Percentiles rank a stretch among this genome's conserved stretches.
phyloP scores from a whole-genome alignment of 2,797 vertebrate species.

The Aldrovandia affinis region DNA sequence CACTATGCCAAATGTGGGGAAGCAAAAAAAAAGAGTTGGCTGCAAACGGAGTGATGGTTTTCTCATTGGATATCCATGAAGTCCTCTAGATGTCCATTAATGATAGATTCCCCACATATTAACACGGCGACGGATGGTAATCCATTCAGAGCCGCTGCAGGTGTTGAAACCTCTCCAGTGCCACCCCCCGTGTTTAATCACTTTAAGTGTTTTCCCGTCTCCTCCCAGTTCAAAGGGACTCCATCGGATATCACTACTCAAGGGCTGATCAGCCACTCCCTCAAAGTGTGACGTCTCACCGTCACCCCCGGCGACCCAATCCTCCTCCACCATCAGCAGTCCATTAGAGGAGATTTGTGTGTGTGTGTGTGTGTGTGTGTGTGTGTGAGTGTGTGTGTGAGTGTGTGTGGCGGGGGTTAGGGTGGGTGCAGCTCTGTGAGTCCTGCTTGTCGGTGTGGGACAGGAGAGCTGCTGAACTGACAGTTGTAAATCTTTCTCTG shows the following conservation, averaged over 20 bases:
- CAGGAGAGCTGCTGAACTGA: not conserved
- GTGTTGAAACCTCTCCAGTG: constrained; percentile 52
- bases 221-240: constrained; percentile 22
- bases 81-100: constrained; percentile 49
- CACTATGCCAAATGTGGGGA: not conserved
- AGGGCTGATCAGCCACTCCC: constrained; percentile 50
- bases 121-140: constrained; percentile 57
- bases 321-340: not conserved
- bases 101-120: constrained; percentile 63
- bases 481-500: not conserved
- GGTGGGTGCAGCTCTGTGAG: not conserved
- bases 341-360: constrained; percentile 9
- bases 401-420: no score
- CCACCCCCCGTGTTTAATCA: constrained; percentile 60
- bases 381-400: not conserved
- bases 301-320: not conserved
- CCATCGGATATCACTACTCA: constrained; percentile 44
- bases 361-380: not conserved
- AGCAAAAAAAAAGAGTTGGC: not conserved
- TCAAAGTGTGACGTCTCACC: constrained; percentile 39
- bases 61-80: constrained; percentile 29
- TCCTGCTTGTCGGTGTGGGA: constrained; percentile 6
- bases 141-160: constrained; percentile 53
- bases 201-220: constrained; percentile 63
- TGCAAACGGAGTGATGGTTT: constrained; percentile 21